phyloP scores from a whole-genome alignment of 1,140 invertebrate species.

The Diabrotica undecimpunctata region DNA sequence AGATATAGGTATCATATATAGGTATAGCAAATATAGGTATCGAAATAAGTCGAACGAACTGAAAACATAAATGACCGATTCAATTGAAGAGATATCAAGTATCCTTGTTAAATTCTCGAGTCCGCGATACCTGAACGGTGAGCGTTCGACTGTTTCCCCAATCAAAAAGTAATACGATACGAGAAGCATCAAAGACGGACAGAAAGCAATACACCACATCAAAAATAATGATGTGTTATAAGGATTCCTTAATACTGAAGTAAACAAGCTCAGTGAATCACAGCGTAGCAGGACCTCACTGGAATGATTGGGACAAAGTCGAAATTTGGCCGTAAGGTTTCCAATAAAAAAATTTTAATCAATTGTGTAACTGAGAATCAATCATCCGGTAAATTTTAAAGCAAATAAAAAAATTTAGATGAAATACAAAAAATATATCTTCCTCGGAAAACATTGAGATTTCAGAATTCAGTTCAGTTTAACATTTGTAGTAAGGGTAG shows the following conservation, averaged over 20 bases:
- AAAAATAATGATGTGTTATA: constrained; percentile 44
- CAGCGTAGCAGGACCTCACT: constrained; percentile 24
- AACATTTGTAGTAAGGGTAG: too few species aligned
- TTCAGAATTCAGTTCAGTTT: too few species aligned
- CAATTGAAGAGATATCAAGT: constrained; percentile 17
- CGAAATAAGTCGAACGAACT: constrained; percentile 15
- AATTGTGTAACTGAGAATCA: too few species aligned
- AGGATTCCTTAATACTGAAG: constrained; percentile 37
- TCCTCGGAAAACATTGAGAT: too few species aligned
- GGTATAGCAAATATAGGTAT: not conserved
- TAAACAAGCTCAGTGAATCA: constrained; percentile 36
- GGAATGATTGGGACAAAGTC: constrained; percentile 30
- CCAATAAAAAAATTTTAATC: too few species aligned
- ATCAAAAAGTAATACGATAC: constrained; percentile 43
- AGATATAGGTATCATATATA: not conserved
- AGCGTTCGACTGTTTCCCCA: constrained; percentile 29
- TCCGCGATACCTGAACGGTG: constrained; percentile 4
- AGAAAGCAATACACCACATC: constrained; percentile 36
- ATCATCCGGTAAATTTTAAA: too few species aligned
- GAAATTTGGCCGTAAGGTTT: too few species aligned
- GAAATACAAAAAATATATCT: too few species aligned
- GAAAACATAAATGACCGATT: constrained; percentile 19
- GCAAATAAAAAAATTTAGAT: too few species aligned
- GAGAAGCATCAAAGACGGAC: constrained; percentile 22
- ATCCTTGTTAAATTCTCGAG: constrained; percentile 18